These are phyloP conservation scores for Agapornis canus DNA, from an alignment of 2,797 vertebrate species.

Conservation along the genomic window DNA sequence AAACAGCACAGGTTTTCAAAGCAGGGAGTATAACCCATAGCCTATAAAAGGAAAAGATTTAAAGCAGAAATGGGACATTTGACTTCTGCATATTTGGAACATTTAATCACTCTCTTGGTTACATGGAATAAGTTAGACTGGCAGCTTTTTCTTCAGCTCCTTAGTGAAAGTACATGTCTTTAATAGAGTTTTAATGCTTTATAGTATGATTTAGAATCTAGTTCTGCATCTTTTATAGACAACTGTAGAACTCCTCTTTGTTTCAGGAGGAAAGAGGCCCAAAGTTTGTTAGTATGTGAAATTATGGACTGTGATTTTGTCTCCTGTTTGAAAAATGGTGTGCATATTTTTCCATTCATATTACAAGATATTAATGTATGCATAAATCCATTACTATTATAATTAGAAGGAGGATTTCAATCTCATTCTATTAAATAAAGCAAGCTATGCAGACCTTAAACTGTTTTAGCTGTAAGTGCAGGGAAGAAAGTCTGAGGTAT, in stretches of 20 bases:
- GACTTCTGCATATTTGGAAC: constrained; percentile 62
- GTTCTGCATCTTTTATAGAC: not conserved
- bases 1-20: constrained; percentile 61
- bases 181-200: constrained; percentile 18
- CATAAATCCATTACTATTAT: not conserved
- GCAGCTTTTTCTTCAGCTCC: constrained; percentile 10
- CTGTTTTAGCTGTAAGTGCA: not conserved
- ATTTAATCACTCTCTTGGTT: constrained; percentile 58
- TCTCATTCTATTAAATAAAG: not conserved
- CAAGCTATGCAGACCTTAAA: not conserved
- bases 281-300: not conserved
- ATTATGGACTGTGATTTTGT: not conserved
- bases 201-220: not conserved
- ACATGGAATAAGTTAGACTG: constrained; percentile 33
- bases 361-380: not conserved
- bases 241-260: not conserved
- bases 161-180: constrained; percentile 27
- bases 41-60: constrained; percentile 70
- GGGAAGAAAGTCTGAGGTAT: not conserved
- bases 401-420: not conserved
- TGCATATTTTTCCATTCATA: not conserved
- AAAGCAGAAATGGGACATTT: constrained; percentile 61
- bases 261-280: not conserved
- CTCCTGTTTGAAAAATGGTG: not conserved
- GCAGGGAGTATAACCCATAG: constrained; percentile 25